Conservation (phyloP, 2,113 vertebrate genomes). For the Rallus limicola region DNA sequence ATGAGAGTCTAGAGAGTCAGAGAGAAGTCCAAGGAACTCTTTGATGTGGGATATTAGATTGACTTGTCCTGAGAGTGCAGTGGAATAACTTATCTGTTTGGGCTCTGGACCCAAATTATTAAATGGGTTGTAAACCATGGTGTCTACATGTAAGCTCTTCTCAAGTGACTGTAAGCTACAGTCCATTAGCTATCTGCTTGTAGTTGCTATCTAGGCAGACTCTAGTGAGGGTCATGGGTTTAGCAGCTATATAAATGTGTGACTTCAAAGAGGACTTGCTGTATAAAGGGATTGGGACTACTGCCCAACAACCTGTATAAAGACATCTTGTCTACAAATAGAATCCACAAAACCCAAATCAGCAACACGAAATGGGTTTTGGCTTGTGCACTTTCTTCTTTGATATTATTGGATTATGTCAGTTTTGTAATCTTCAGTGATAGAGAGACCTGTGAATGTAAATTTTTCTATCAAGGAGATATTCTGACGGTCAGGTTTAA, state of each 20-base stretch:
- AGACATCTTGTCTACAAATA: background rate
- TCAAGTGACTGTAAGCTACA: background rate
- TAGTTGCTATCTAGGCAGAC: background rate
- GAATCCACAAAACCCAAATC: background rate
- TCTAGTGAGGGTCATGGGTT: accelerated
- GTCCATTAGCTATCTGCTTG: background rate
- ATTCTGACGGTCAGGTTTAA: background rate
- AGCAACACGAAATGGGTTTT: background rate
- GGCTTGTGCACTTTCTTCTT: background rate
- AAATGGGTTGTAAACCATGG: background rate
- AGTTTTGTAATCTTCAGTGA: background rate
- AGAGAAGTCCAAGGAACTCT: background rate
- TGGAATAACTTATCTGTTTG: background rate
- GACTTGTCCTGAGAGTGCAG: background rate
- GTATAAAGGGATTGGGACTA: background rate
- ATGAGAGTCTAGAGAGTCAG: background rate
- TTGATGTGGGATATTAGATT: background rate
- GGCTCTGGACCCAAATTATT: background rate
- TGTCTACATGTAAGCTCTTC: background rate
- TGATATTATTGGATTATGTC: background rate
- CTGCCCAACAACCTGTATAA: background rate
- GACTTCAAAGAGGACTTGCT: background rate
- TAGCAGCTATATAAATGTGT: background rate
- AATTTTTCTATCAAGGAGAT: background rate
- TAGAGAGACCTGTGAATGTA: background rate